These are phyloP conservation scores for Pachyseris speciosa DNA, from an alignment of 64 coral and sea anemone species.

Conservation along the genomic window DNA sequence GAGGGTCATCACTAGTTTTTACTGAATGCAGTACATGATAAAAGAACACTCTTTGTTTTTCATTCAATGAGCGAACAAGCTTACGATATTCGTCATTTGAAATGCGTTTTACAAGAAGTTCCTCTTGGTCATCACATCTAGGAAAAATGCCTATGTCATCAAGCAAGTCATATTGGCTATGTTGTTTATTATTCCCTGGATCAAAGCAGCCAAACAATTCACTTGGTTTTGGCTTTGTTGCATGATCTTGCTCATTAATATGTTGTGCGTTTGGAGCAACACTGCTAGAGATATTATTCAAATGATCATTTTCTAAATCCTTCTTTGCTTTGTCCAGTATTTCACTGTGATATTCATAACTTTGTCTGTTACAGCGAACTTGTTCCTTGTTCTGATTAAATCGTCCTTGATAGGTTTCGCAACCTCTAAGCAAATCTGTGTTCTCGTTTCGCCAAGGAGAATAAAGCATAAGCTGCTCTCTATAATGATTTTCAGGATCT, in stretches of 20 bases:
- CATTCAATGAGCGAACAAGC: constrained; percentile 41
- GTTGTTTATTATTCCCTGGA: constrained; percentile 68
- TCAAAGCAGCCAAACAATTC: constrained; percentile 63
- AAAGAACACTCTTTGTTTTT: constrained; percentile 61
- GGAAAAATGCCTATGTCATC: constrained; percentile 54
- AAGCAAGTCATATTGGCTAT: constrained; percentile 58
- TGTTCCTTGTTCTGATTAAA: constrained; percentile 64
- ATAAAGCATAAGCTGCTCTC: constrained; percentile 67
- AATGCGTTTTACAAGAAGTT: constrained; percentile 41
- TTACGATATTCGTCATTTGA: constrained; percentile 20
- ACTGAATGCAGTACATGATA: constrained; percentile 59
- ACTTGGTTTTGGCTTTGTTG: constrained; percentile 39
- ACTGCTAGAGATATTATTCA: constrained; percentile 36
- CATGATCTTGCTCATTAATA: constrained; percentile 63
- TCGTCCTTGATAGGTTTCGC: constrained; percentile 43
- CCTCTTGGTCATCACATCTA: constrained; percentile 48
- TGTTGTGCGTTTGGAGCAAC: constrained; percentile 68
- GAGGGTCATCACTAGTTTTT: constrained; percentile 38
- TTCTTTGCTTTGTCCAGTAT: constrained; percentile 42
- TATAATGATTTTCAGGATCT: too few relatives aligned
- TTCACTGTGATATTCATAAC: constrained; percentile 26
- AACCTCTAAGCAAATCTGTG: constrained; percentile 19
- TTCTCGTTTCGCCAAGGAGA: constrained; percentile 59
- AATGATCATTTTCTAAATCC: constrained; percentile 39
- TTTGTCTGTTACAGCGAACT: constrained; percentile 16